phyloP scores from a whole-genome alignment of 2,797 vertebrate genomes.

The Ctenopoma kingsleyae region DNA sequence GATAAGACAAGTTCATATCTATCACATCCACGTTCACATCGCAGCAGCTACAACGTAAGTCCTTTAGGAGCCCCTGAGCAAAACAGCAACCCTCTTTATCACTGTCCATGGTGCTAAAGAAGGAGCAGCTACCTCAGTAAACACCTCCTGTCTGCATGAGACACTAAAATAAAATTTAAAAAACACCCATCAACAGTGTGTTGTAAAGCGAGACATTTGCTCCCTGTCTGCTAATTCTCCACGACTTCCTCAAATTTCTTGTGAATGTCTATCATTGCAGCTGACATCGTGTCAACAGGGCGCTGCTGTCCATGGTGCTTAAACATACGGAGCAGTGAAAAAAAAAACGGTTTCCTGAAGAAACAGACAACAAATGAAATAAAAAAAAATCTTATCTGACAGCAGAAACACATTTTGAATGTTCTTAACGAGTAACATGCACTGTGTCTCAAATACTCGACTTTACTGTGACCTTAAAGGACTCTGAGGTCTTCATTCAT shows the following conservation, averaged over 20 bases:
- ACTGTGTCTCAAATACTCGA: background rate
- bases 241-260: background rate
- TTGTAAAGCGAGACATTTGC: background rate
- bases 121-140: conserved; percentile 27
- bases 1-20: background rate
- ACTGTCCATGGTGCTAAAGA: conserved; percentile 50
- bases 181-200: background rate
- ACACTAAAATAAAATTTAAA: background rate
- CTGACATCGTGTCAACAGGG: conserved; percentile 27
- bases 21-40: background rate
- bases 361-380: background rate
- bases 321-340: conserved; percentile 10
- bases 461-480: conserved; percentile 10
- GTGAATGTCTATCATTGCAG: conserved; percentile 5
- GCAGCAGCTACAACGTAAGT: background rate
- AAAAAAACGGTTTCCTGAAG: background rate
- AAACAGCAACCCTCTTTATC: background rate
- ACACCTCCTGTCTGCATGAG: background rate
- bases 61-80: background rate
- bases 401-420: background rate
- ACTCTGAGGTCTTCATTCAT: background rate
- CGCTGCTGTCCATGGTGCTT: conserved; percentile 57
- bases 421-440: background rate
- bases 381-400: background rate
- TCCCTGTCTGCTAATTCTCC: background rate